Percentiles rank a stretch among this genome's conserved stretches.
Evolutionary conservation across 2,797 vertebrate genomes (phyloP).

Genomic region (Typhlichthys subterraneus): DNA sequence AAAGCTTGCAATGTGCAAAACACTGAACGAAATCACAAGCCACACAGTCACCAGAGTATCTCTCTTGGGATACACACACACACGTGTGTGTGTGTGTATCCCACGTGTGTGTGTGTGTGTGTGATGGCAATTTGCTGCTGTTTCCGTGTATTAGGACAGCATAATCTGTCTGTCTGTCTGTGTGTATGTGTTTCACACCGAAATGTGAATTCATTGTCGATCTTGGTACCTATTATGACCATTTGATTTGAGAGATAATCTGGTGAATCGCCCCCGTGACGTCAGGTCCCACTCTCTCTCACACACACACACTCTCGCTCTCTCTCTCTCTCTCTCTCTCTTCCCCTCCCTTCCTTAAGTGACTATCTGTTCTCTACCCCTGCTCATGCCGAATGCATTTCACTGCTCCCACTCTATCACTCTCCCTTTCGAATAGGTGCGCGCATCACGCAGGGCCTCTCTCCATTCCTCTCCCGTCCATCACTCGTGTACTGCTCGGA

Average conservation of each 20-base stretch:
- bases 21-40: no score
- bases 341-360: neutral
- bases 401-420: neutral
- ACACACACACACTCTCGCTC: neutral
- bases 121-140: constrained; percentile 32
- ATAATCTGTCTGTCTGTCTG: constrained; percentile 30
- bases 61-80: no score
- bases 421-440: neutral
- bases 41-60: neutral
- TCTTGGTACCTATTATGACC: no score
- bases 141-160: constrained; percentile 55
- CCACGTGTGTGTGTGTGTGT: constrained; percentile 19
- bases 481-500: neutral
- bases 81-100: constrained; percentile 12
- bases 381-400: neutral
- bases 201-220: no score
- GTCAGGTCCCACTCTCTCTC: neutral
- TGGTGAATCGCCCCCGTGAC: no score
- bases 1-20: no score
- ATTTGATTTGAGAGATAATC: no score
- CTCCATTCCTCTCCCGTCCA: neutral
- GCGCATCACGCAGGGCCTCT: neutral
- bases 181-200: no score
- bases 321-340: neutral
- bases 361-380: no score